Conservation (phyloP, 2,113 vertebrate genomes). For the Rallus limicola region DNA sequence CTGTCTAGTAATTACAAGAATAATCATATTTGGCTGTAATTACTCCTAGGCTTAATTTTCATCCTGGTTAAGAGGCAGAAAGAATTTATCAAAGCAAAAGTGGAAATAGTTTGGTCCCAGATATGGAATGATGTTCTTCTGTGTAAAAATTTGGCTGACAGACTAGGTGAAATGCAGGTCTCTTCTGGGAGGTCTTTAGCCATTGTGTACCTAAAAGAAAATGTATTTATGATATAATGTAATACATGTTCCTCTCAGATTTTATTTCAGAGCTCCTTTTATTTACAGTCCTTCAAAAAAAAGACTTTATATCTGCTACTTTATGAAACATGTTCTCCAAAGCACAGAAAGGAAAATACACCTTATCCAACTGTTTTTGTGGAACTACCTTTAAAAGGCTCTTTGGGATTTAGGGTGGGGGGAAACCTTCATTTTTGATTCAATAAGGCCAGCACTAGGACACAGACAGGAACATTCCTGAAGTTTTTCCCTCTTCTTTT, state of each 20-base stretch:
- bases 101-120: background rate
- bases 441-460: background rate
- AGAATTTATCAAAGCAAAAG: conserved; percentile 1
- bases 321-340: background rate
- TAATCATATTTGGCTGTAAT: background rate
- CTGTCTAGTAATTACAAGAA: background rate
- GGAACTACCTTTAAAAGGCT: background rate
- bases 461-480: background rate
- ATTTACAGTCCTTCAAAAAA: background rate
- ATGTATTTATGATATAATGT: background rate
- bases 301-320: background rate
- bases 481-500: background rate
- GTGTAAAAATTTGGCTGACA: background rate
- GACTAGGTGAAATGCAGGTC: background rate
- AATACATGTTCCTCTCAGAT: background rate
- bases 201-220: background rate
- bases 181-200: background rate
- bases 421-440: background rate
- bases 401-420: background rate
- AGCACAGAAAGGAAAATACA: background rate
- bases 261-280: background rate
- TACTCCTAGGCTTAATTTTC: background rate
- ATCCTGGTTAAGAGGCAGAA: conserved; percentile 5
- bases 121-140: background rate
- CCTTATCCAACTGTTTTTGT: background rate